Percentiles rank a stretch among this genome's conserved stretches.
phyloP scores from a whole-genome alignment of 2,888 invertebrate species.

The Hydriomena furcata region DNA sequence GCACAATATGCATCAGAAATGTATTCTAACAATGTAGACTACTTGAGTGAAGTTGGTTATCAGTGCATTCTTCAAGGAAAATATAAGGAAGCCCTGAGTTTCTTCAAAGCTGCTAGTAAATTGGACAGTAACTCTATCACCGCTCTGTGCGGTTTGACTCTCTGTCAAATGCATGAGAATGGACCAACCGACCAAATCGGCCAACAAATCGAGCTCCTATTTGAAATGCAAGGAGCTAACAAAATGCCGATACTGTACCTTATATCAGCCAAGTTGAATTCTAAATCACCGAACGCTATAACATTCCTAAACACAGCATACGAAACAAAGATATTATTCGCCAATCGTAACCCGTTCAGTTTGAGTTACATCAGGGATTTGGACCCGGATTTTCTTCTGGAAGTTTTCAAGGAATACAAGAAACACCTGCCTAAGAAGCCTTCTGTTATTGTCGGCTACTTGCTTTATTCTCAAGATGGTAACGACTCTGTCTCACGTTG shows the following conservation, averaged over 20 bases:
- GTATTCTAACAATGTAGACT: conserved; percentile 86
- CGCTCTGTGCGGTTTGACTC: conserved; percentile 91
- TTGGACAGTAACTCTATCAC: conserved; percentile 92
- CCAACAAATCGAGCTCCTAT: conserved; percentile 93
- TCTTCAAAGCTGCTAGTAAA: conserved; percentile 92
- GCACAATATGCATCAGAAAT: conserved; percentile 91
- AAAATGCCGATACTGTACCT: conserved; percentile 87
- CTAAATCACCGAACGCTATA: conserved; percentile 80
- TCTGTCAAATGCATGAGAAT: conserved; percentile 90
- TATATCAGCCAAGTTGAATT: conserved; percentile 86
- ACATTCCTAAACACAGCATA: conserved; percentile 85
- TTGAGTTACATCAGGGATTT: conserved; percentile 88
- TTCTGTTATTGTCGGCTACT: conserved; percentile 71
- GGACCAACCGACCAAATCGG: conserved; percentile 89
- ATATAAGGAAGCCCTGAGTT: conserved; percentile 89
- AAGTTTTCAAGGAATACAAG: conserved; percentile 90
- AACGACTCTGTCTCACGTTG: conserved; percentile 80
- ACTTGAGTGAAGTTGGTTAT: conserved; percentile 92
- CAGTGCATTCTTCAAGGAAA: conserved; percentile 90
- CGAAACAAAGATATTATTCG: conserved; percentile 69
- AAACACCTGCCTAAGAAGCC: conserved; percentile 87
- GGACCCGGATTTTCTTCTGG: conserved; percentile 93
- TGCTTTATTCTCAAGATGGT: conserved; percentile 72
- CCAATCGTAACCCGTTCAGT: conserved; percentile 86
- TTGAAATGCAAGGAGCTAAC: conserved; percentile 88